Conservation (phyloP, 1,140 invertebrate species). For the Habropoda laboriosa region DNA sequence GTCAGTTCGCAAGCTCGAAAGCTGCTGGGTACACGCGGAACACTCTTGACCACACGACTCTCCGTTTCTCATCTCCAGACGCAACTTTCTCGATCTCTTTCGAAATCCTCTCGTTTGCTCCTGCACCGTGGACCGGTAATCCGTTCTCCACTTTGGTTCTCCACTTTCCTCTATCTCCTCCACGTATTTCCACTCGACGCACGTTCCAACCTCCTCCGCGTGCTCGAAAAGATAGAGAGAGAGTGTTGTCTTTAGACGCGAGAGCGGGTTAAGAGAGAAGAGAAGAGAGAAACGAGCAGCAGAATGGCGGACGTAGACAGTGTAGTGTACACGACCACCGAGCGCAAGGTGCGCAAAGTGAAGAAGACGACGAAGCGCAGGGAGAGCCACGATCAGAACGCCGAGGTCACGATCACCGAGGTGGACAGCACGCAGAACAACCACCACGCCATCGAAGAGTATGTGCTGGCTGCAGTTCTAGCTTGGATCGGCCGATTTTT, state of each 20-base stretch:
- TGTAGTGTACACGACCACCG: constrained; percentile 91
- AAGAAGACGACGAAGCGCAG: constrained; percentile 92
- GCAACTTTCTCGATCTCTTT: constrained; percentile 20
- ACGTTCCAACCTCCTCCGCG: too few species aligned
- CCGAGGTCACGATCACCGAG: constrained; percentile 91
- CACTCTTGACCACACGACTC: constrained; percentile 39
- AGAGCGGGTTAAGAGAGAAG: too few species aligned
- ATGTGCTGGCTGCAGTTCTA: constrained; percentile 86
- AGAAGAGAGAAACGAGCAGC: too few species aligned
- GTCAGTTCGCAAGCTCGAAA: constrained; percentile 82
- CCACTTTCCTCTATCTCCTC: constrained; percentile 21
- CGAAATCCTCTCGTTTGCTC: not conserved
- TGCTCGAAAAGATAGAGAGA: too few species aligned
- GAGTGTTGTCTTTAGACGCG: too few species aligned
- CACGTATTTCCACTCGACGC: too few species aligned
- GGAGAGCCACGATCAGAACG: constrained; percentile 86
- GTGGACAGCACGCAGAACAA: constrained; percentile 87
- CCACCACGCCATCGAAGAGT: constrained; percentile 87
- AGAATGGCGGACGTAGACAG: constrained; percentile 93
- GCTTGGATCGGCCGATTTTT: constrained; percentile 47
- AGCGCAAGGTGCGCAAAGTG: constrained; percentile 93
- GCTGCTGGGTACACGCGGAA: constrained; percentile 63
- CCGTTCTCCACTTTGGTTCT: not conserved
- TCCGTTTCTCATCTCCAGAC: constrained; percentile 45
- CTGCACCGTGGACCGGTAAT: not conserved